phyloP scores from a whole-genome alignment of 2,797 vertebrate species.

The Columba guinea region DNA sequence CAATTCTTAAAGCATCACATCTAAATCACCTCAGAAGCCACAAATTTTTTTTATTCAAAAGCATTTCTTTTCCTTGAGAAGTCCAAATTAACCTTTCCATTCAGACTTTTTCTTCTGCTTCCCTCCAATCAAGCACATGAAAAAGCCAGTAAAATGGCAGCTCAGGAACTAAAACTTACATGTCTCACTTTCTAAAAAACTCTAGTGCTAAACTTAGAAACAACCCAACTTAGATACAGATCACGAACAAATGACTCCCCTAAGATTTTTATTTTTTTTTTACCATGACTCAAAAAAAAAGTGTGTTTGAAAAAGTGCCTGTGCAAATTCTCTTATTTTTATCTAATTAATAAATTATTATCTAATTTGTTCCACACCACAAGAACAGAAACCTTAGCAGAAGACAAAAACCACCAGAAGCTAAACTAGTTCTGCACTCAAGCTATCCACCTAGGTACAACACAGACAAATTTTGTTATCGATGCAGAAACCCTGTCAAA shows the following conservation, averaged over 20 bases:
- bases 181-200: not conserved
- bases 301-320: not conserved
- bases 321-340: not conserved
- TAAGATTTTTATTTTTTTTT: not conserved
- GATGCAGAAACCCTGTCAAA: not conserved
- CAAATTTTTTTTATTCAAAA: not conserved
- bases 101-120: not conserved
- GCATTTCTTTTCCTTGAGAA: not conserved
- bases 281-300: not conserved
- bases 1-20: not conserved
- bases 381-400: not conserved
- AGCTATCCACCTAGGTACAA: not conserved
- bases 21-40: not conserved
- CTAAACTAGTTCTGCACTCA: not conserved
- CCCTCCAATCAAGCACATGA: not conserved
- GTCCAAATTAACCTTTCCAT: not conserved
- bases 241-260: not conserved
- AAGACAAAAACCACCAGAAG: not conserved
- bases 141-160: not conserved
- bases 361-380: not conserved
- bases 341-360: not conserved
- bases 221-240: not conserved
- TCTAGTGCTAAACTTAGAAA: not conserved
- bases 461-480: not conserved
- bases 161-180: not conserved